phyloP scores from a whole-genome alignment of 64 coral and sea anemone species.

The Porites australiensis region DNA sequence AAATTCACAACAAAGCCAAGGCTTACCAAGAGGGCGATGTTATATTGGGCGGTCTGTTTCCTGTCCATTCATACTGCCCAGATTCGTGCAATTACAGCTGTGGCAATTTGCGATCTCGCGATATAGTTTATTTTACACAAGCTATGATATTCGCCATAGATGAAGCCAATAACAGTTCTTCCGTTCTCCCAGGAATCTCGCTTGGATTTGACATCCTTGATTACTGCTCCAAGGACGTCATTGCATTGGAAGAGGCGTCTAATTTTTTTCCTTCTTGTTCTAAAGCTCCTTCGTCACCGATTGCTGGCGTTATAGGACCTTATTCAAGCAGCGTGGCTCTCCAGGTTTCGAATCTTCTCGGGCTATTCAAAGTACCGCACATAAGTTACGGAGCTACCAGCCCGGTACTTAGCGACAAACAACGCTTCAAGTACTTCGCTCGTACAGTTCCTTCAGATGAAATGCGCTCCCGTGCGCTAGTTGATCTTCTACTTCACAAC shows the following conservation, averaged over 20 bases:
- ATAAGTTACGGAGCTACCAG: conserved; percentile 42
- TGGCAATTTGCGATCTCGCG: neutral
- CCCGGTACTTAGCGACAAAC: conserved; percentile 25
- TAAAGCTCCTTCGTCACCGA: neutral
- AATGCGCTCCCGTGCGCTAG: neutral
- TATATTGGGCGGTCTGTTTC: neutral
- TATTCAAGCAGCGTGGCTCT: conserved; percentile 17
- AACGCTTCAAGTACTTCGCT: conserved; percentile 15
- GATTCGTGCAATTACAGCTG: neutral
- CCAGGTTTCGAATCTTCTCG: conserved; percentile 40
- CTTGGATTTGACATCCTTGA: conserved; percentile 43
- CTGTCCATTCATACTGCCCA: conserved; percentile 9
- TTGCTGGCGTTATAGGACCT: conserved; percentile 24
- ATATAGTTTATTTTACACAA: conserved; percentile 1
- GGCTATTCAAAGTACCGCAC: conserved; percentile 36
- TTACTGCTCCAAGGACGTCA: conserved; percentile 43
- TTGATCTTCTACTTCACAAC: neutral
- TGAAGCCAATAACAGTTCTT: conserved; percentile 27
- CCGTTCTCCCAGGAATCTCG: conserved; percentile 17
- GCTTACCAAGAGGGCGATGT: conserved; percentile 14
- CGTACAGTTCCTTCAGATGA: conserved; percentile 39
- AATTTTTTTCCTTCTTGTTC: neutral
- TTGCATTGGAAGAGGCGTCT: conserved; percentile 33
- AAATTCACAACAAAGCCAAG: neutral
- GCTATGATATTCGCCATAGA: conserved; percentile 51